phyloP scores from a whole-genome alignment of 2,113 vertebrate species.

The Vicugna pacos region DNA sequence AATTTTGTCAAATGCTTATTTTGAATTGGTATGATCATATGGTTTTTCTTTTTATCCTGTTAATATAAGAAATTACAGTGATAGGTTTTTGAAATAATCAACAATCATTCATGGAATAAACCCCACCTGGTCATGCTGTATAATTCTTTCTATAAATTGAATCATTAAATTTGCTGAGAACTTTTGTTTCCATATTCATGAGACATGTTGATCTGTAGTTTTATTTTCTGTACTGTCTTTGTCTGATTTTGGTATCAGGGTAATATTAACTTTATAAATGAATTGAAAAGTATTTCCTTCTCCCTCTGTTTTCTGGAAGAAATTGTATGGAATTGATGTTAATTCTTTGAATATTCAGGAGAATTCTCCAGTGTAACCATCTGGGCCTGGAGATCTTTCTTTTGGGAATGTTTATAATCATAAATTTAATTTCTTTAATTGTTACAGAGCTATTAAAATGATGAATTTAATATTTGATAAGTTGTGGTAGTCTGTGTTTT shows the following conservation, averaged over 20 bases:
- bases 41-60: not conserved
- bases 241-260: not conserved
- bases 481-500: not conserved
- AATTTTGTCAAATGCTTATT: not conserved
- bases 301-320: not conserved
- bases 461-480: not conserved
- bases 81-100: not conserved
- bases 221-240: not conserved
- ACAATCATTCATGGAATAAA: not conserved
- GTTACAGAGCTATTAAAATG: not conserved
- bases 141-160: not conserved
- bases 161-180: not conserved
- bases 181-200: not conserved
- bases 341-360: not conserved
- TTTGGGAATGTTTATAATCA: not conserved
- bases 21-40: not conserved
- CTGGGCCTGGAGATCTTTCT: not conserved
- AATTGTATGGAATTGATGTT: not conserved
- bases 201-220: not conserved
- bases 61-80: not conserved
- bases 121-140: not conserved
- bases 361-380: not conserved
- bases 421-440: not conserved
- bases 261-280: not conserved
- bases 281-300: not conserved